phyloP scores from a whole-genome alignment of 2,888 invertebrate species.

The Pseudanteris insignis region DNA sequence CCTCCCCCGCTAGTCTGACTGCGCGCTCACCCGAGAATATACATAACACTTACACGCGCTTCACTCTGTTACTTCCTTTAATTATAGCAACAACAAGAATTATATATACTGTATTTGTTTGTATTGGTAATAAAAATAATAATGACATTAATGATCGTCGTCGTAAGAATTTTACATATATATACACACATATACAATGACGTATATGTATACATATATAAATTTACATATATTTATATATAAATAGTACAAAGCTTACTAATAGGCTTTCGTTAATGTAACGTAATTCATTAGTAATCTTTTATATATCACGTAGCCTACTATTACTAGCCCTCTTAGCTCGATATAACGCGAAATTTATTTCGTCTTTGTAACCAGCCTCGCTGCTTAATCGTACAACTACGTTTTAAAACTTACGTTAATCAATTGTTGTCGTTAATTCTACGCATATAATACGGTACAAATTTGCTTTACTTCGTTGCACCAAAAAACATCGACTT shows the following conservation, averaged over 20 bases:
- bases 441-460: no score
- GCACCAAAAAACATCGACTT: no score
- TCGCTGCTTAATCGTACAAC: no score
- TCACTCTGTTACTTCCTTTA: constrained; percentile 24
- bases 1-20: no score
- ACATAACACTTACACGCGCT: constrained; percentile 25
- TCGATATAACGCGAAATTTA: no score
- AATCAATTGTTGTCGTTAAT: no score
- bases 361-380: no score
- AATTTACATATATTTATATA: constrained; percentile 51
- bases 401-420: no score
- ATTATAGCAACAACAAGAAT: constrained; percentile 37
- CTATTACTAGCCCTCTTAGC: no score
- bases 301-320: no score
- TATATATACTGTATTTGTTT: constrained; percentile 36
- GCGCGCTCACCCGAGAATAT: constrained; percentile 21
- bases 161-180: constrained; percentile 47
- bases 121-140: constrained; percentile 38
- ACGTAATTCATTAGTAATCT: constrained; percentile 49
- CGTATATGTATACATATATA: no score
- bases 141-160: constrained; percentile 35
- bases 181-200: constrained; percentile 28
- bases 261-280: constrained; percentile 56
- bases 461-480: no score
- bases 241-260: constrained; percentile 59